Evolutionary conservation across 2,113 vertebrate genomes (phyloP).

Genomic region (Serinus canaria): DNA sequence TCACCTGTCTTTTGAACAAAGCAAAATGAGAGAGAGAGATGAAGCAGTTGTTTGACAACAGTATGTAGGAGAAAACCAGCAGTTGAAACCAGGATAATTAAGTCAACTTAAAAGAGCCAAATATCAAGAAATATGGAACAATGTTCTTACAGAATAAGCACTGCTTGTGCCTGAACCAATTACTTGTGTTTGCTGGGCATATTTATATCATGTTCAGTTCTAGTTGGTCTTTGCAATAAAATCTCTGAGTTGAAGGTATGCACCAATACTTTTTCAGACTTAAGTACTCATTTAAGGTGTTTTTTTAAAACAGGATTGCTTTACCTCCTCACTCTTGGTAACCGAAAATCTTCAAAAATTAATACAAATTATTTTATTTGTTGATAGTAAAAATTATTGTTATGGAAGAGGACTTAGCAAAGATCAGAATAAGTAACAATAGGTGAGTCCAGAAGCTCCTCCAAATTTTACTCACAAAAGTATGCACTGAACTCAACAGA

Average conservation of each 20-base stretch:
- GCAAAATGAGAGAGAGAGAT: background rate
- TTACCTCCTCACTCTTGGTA: background rate
- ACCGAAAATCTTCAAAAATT: background rate
- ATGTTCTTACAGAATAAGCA: background rate
- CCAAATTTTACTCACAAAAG: background rate
- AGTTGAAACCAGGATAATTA: slow-evolving; percentile 24
- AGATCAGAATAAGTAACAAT: background rate
- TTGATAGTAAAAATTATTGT: background rate
- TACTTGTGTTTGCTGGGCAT: background rate
- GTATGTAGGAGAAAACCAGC: background rate
- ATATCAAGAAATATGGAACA: background rate
- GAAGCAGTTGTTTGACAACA: background rate
- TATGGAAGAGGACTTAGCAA: background rate
- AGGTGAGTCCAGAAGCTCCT: background rate
- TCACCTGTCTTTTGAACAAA: background rate
- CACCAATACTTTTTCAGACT: background rate
- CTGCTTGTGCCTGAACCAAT: background rate
- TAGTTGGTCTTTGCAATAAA: background rate
- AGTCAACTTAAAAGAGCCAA: background rate
- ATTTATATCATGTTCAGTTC: background rate
- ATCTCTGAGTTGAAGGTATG: background rate
- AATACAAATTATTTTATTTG: background rate
- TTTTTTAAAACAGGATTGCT: background rate
- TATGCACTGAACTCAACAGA: background rate
- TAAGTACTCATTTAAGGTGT: background rate